Base-by-base conservation (phyloP, 2,888 invertebrate genomes). In the Linnaemya vulpina region DNA sequence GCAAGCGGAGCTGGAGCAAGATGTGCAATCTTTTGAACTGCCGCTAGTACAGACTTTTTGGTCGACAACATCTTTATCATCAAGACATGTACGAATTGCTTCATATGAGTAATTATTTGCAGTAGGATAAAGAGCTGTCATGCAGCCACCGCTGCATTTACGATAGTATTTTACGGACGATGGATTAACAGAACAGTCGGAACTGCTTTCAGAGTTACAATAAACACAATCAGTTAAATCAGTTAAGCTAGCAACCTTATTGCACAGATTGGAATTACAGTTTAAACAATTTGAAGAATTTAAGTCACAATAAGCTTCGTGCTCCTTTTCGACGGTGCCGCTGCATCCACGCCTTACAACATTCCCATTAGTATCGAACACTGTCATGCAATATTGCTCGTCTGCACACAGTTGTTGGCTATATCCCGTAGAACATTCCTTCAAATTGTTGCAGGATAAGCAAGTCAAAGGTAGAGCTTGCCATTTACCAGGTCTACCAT, bases 231-330 rank as follows among this genome's bases (percentile, higher is more conserved):
- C 87, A 9, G 87, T 74, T 76, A 90, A 91, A 53, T 86, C 87
- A 4, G 40, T 75, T 20, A 87, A 58, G 0, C 86, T 74, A 0
- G 8, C 51, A 15, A 90, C 91, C 0, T 15, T 87, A 77, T 91
- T 91, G 84, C 91, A 91, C 0, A 86, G 76, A 65, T 91, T 90
- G 3, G 91, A 92, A 82, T 90, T 91, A 82, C 91, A 91, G 58
- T 90, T 90, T 76, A 87, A 89, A 73, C 91, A 91, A 1, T 87
- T 88, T 1, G 4, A 88, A 0, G 55, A 40, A 10, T 87, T 88
- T 0, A 38, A 82, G 76, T 91, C 89, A 38, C 92, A 92, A 80
- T 89, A 91, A 5, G 11, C 9, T 25, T 86, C 83, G 22, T 81
- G 87, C 1, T 87, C 46, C 0, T 49, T 10, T 68, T 91, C 91